A percentile compares a stretch with the other conserved stretches of the same genome.
Conservation (phyloP, 2,888 invertebrate species). For the Thysanoteuthis rhombus region DNA sequence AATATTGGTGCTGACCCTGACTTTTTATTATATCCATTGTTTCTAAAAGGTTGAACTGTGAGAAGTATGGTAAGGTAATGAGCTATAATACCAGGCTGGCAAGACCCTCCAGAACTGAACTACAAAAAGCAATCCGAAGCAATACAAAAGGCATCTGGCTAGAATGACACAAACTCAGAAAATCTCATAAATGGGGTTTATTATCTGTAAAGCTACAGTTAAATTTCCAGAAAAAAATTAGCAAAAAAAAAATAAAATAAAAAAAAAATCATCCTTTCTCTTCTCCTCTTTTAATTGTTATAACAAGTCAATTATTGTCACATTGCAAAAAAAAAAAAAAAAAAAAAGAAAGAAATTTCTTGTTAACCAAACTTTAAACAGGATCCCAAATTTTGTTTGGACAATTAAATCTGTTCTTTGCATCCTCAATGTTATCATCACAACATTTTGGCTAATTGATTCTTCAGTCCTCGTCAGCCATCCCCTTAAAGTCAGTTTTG, state of each 20-base stretch:
- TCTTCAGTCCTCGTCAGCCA: too few relatives aligned
- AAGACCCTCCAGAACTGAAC: too few relatives aligned
- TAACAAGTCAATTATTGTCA: neutral
- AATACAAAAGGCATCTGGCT: neutral
- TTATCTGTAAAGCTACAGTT: constrained; percentile 46
- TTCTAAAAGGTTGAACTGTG: neutral
- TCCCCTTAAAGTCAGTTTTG: too few relatives aligned
- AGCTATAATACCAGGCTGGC: too few relatives aligned
- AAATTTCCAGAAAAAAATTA: constrained; percentile 43
- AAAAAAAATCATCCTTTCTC: constrained; percentile 39
- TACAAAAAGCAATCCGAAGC: too few relatives aligned
- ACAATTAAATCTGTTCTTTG: too few relatives aligned
- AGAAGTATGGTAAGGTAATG: neutral
- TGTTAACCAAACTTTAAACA: neutral
- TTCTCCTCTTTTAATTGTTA: neutral
- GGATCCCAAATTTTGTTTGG: too few relatives aligned
- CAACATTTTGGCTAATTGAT: too few relatives aligned
- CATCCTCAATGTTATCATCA: too few relatives aligned
- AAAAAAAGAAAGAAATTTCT: neutral
- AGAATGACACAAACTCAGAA: constrained; percentile 22
- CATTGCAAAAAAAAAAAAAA: constrained; percentile 14
- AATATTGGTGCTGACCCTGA: too few relatives aligned
- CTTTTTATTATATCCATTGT: too few relatives aligned
- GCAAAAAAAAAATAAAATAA: constrained; percentile 38
- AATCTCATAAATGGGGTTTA: constrained; percentile 43